Evolutionary conservation across 2,797 vertebrate genomes (phyloP), one percentile per base, ranked within the genome.

Genomic region (Sebastiscus tertius): DNA sequence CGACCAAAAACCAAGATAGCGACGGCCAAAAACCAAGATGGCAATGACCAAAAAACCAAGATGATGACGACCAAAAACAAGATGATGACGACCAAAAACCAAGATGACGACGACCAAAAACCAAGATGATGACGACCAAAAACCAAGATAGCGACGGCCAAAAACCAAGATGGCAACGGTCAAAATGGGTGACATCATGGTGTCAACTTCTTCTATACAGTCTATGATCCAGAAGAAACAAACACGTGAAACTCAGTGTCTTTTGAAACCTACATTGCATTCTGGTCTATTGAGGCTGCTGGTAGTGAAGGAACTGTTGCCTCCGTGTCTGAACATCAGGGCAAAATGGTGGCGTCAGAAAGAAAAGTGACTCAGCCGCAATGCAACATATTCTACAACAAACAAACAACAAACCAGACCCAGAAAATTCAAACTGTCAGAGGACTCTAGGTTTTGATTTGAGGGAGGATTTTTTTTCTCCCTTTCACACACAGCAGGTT

Each of bases 391-490:
- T 11, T 52, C 49, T 52, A 52, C 49, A 52, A n/a, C 18, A 52
- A 52, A 49, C 20, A 79, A 54, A 58, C 49, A 61, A 27, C 70
- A 72, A 46, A 75, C 31, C 24, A 58, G 20, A 49, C 12, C 22
- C 14, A 20, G 39, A 77, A 62, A 62, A 62, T 66, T 34, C 11
- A 49, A 31, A 79, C 36, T 27, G 72, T 58, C 74, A 34, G 58
- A 42, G 80, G 77, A 62, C 3, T 58, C 8, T 16, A 16, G 18
- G 78, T 72, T 84, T 77, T 24, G 34, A 55, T 75, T 75, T 72
- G 49, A 73, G 34, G 77, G 55, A 27, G 36, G 67, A 72, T 60
- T 84, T 86, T 64, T 84, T 56, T 42, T 42, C 1, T 14, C 52
- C 16, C 63, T 82, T 75, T 76, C 39, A 80, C 58, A 8, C 52